These are phyloP conservation scores for Channa maculata DNA, from an alignment of 2,113 vertebrate genomes.

Conservation along the genomic window DNA sequence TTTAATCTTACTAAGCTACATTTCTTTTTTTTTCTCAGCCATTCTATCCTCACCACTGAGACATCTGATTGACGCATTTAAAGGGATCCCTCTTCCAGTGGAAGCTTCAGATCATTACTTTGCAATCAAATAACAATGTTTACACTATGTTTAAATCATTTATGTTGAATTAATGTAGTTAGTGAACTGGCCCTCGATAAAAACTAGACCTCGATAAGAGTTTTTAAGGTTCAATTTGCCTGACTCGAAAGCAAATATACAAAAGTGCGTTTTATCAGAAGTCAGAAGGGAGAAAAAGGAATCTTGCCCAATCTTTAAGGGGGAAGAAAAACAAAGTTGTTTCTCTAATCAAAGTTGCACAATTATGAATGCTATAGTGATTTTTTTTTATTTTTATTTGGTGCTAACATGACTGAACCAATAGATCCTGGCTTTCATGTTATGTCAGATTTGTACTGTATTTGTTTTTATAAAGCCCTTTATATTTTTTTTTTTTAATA, in stretches of 20 bases:
- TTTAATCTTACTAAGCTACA: background rate
- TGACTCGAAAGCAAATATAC: background rate
- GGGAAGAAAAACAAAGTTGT: background rate
- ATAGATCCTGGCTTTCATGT: constrained; percentile 21
- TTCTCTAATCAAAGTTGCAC: constrained; percentile 48
- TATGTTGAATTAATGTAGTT: constrained; percentile 16
- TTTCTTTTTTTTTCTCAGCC: constrained; percentile 59
- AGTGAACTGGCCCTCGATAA: constrained; percentile 1
- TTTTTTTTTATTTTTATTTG: constrained; percentile 31
- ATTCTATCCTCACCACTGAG: constrained; percentile 70
- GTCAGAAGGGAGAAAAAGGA: constrained; percentile 8
- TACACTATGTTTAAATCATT: constrained; percentile 35
- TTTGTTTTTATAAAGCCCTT: constrained; percentile 41
- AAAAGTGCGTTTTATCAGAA: background rate
- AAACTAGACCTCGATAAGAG: constrained; percentile 7
- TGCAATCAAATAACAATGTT: constrained; percentile 45
- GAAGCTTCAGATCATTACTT: constrained; percentile 21
- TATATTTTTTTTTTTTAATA: constrained; percentile 31
- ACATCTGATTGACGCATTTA: constrained; percentile 15
- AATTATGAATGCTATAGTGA: constrained; percentile 47
- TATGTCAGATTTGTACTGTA: constrained; percentile 54
- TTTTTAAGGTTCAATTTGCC: constrained; percentile 3
- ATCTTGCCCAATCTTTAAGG: background rate
- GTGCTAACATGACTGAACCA: constrained; percentile 16
- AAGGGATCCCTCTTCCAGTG: constrained; percentile 29